Conservation (phyloP, 2,113 vertebrate genomes). For the Misgurnus mizolepis region DNA sequence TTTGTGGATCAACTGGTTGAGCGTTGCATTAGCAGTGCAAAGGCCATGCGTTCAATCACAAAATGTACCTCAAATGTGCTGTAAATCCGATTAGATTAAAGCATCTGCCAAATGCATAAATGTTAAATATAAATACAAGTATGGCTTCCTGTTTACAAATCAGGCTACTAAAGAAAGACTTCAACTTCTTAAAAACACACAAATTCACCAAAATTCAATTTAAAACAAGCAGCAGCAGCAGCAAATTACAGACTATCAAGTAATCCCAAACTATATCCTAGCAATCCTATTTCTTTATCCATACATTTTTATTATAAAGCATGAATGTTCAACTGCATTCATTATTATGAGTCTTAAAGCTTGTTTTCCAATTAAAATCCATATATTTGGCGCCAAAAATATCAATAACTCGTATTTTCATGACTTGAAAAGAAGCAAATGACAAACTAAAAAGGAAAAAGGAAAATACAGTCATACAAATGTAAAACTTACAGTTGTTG, state of each 20-base stretch:
- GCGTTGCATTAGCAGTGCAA: too few relatives aligned
- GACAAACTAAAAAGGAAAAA: neutral
- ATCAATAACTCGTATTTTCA: neutral
- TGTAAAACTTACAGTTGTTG: constrained; percentile 59
- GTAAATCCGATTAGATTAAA: too few relatives aligned
- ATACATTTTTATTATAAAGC: neutral
- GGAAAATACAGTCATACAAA: neutral
- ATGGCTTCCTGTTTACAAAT: neutral
- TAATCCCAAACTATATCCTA: too few relatives aligned
- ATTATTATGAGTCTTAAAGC: neutral
- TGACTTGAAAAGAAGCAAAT: neutral
- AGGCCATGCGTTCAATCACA: too few relatives aligned
- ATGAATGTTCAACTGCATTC: constrained; percentile 12
- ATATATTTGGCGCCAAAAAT: neutral
- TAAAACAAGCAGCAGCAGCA: neutral
- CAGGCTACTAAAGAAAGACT: too few relatives aligned
- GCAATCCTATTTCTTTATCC: neutral
- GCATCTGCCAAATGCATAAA: too few relatives aligned
- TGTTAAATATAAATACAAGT: too few relatives aligned
- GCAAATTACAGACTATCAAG: too few relatives aligned
- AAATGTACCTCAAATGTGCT: too few relatives aligned
- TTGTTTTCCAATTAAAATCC: neutral
- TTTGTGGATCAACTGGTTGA: too few relatives aligned
- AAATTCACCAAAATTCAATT: neutral
- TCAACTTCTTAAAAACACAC: neutral